These are phyloP conservation scores for Folsomia manolachei DNA, from an alignment of 2,888 invertebrate genomes.

Conservation along the genomic window DNA sequence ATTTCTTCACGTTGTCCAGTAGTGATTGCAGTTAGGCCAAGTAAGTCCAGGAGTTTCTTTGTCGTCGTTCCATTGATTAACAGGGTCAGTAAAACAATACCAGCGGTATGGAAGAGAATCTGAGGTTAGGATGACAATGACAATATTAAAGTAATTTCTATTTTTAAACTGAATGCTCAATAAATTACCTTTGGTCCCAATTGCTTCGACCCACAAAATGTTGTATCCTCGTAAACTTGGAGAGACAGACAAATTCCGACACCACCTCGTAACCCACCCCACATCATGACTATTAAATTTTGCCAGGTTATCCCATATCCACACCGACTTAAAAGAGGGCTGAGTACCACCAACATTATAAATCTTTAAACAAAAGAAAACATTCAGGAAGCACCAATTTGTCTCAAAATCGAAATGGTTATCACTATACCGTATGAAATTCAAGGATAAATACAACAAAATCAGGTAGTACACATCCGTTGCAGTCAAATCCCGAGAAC, in stretches of 20 bases:
- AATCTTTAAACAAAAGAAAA: slow-evolving; percentile 50
- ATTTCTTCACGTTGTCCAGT: slow-evolving; percentile 60
- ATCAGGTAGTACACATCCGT: slow-evolving; percentile 59
- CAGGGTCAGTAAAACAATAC: slow-evolving; percentile 61
- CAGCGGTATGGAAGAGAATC: slow-evolving; percentile 62
- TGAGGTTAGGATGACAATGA: slow-evolving; percentile 50
- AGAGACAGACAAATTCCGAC: slow-evolving; percentile 62
- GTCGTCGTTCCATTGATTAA: slow-evolving; percentile 63
- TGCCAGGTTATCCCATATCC: slow-evolving; percentile 64
- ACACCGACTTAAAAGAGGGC: slow-evolving; percentile 58
- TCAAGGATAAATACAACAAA: slow-evolving; percentile 55
- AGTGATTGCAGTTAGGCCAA: slow-evolving; percentile 60
- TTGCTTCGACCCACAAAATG: slow-evolving; percentile 45
- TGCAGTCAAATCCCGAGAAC: slow-evolving; percentile 57
- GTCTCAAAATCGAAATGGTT: not conserved
- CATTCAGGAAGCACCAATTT: no score
- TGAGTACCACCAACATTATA: slow-evolving; percentile 58
- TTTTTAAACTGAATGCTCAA: not conserved
- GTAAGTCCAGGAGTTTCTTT: slow-evolving; percentile 57
- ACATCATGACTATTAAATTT: slow-evolving; percentile 61
- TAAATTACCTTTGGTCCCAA: slow-evolving; percentile 47
- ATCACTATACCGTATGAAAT: slow-evolving; percentile 53
- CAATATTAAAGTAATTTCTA: not conserved
- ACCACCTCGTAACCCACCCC: slow-evolving; percentile 63
- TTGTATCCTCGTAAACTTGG: slow-evolving; percentile 59